Percentiles rank a stretch among this genome's conserved stretches.
Conservation (phyloP, 1,140 invertebrate genomes). For the Battus philenor region DNA sequence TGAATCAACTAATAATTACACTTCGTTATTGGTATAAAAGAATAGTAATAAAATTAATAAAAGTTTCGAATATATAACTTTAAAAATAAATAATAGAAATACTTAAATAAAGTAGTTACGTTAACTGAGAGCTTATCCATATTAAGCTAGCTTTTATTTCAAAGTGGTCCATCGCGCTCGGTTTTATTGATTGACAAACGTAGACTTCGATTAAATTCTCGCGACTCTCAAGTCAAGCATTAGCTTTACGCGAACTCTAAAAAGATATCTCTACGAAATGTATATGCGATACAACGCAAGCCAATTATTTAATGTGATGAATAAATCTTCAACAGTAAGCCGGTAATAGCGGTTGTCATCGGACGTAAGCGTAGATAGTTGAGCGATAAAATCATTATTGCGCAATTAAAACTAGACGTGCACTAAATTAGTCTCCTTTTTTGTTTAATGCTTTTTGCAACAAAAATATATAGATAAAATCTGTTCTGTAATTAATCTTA, state of each 20-base stretch:
- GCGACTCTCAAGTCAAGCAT: constrained; percentile 47
- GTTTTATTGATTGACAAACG: constrained; percentile 71
- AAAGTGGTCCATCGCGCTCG: constrained; percentile 42
- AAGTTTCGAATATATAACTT: too few species aligned
- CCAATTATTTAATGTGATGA: constrained; percentile 33
- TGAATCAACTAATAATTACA: neutral
- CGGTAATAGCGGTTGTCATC: constrained; percentile 10
- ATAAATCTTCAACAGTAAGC: constrained; percentile 30
- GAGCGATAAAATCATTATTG: constrained; percentile 9
- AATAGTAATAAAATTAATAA: too few species aligned
- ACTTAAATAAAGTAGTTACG: too few species aligned
- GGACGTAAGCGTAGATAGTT: constrained; percentile 4
- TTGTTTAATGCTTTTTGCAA: too few species aligned
- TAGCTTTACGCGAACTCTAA: constrained; percentile 37
- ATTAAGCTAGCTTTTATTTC: constrained; percentile 26
- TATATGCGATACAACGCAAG: constrained; percentile 29
- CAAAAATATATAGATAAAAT: too few species aligned
- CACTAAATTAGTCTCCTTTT: too few species aligned
- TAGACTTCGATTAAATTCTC: constrained; percentile 62
- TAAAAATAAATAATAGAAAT: too few species aligned
- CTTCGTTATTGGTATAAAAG: too few species aligned
- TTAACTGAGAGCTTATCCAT: constrained; percentile 40
- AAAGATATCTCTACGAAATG: constrained; percentile 29
- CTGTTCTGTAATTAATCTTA: too few species aligned
- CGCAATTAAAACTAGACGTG: constrained; percentile 4